Conservation (phyloP, 2,797 vertebrate genomes). For the Pantherophis vulpinus region DNA sequence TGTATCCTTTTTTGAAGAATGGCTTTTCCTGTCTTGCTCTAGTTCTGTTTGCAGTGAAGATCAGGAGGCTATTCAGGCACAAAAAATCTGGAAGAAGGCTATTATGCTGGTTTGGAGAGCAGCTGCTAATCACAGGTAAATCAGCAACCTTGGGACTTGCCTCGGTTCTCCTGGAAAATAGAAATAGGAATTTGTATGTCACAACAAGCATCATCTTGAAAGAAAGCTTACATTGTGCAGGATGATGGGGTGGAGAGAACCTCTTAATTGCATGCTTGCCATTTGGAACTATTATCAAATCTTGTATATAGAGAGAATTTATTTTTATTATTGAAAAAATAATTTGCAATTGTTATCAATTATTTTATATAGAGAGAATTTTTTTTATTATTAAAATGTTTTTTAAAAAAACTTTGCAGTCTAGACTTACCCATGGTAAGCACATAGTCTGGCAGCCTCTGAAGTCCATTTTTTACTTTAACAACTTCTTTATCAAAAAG, state of each 20-base stretch:
- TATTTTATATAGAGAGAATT: neutral
- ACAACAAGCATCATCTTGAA: neutral
- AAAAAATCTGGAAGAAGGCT: slow-evolving; percentile 99
- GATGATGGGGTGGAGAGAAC: neutral
- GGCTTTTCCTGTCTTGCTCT: slow-evolving; percentile 16
- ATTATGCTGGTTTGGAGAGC: slow-evolving; percentile 99
- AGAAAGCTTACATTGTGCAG: neutral
- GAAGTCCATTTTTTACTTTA: neutral
- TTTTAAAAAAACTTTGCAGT: neutral
- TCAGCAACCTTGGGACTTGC: slow-evolving; percentile 5
- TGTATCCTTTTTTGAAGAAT: neutral
- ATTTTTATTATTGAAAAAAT: neutral
- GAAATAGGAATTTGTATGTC: neutral
- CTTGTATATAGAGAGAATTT: neutral
- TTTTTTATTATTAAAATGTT: neutral
- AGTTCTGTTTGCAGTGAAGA: slow-evolving; percentile 97
- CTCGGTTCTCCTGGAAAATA: neutral
- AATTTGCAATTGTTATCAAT: neutral
- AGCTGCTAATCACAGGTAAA: slow-evolving; percentile 95
- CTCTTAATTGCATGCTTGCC: neutral
- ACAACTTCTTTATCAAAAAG: neutral
- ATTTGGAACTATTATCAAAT: neutral
- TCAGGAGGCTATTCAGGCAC: slow-evolving; percentile 95
- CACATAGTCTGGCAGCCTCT: neutral
- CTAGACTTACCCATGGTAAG: neutral